Evolutionary conservation across 2,888 invertebrate species (phyloP).

Genomic region (Chaetogeoica ovagalla): DNA sequence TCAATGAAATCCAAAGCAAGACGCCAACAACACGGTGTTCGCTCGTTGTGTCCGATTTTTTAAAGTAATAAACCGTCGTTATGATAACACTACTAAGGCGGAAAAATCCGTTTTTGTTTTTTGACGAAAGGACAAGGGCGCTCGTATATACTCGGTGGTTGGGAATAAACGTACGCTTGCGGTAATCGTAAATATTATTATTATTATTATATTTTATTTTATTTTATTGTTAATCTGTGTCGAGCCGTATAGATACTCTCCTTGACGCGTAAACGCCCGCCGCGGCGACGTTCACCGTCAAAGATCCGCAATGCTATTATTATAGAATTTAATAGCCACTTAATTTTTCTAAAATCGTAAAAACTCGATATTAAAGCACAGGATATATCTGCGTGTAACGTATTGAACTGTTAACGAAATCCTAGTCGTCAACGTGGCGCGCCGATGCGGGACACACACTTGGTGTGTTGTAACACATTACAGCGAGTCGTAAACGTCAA

Average conservation of each 20-base stretch:
- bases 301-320: neutral
- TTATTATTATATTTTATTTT: slow-evolving; percentile 1
- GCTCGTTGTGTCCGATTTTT: slow-evolving; percentile 22
- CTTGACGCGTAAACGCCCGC: slow-evolving; percentile 29
- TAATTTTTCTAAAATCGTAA: neutral
- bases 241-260: slow-evolving; percentile 8
- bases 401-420: too few species aligned
- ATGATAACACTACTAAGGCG: neutral
- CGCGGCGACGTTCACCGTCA: slow-evolving; percentile 11
- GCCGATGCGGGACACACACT: too few species aligned
- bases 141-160: too few species aligned
- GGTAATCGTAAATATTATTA: slow-evolving; percentile 21
- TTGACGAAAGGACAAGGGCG: neutral
- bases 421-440: too few species aligned
- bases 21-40: neutral
- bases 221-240: slow-evolving; percentile 14
- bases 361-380: too few species aligned
- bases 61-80: neutral
- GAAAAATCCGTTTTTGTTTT: slow-evolving; percentile 38
- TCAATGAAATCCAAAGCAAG: too few species aligned
- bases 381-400: too few species aligned
- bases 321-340: too few species aligned
- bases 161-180: slow-evolving; percentile 6
- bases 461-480: too few species aligned
- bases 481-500: too few species aligned